Conservation (phyloP, 2,797 vertebrate species). For the Molossus molossus region DNA sequence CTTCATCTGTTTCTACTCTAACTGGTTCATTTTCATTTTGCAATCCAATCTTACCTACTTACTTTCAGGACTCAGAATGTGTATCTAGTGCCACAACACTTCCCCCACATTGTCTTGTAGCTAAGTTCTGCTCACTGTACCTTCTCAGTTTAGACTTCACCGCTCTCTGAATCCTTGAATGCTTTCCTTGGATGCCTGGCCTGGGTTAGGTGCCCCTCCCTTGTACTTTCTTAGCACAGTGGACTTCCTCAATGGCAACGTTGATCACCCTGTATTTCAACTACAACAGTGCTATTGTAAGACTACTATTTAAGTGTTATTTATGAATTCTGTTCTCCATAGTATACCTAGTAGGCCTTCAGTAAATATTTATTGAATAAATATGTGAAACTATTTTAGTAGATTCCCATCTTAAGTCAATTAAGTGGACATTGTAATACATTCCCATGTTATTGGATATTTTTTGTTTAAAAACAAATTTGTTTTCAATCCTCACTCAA, state of each 20-base stretch:
- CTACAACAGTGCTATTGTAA: background rate
- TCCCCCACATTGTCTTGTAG: background rate
- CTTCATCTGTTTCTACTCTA: background rate
- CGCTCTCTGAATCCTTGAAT: background rate
- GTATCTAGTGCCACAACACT: background rate
- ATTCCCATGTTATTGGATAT: background rate
- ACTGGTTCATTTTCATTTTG: background rate
- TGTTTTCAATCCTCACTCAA: background rate
- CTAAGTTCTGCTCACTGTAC: background rate
- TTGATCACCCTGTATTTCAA: background rate
- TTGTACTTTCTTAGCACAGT: background rate
- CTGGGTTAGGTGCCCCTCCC: background rate
- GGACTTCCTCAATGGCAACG: background rate
- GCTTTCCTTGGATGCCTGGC: background rate
- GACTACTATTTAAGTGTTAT: background rate
- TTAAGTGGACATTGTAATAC: background rate
- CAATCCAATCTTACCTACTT: background rate
- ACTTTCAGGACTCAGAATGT: background rate
- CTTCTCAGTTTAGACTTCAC: background rate
- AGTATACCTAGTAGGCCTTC: background rate
- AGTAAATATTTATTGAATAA: slow-evolving; percentile 7
- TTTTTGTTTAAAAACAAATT: background rate
- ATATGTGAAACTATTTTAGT: slow-evolving; percentile 14
- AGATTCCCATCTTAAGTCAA: background rate
- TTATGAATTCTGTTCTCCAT: background rate